Evolutionary conservation across 2,888 invertebrate genomes (phyloP).

Genomic region (Agrochola circellaris): DNA sequence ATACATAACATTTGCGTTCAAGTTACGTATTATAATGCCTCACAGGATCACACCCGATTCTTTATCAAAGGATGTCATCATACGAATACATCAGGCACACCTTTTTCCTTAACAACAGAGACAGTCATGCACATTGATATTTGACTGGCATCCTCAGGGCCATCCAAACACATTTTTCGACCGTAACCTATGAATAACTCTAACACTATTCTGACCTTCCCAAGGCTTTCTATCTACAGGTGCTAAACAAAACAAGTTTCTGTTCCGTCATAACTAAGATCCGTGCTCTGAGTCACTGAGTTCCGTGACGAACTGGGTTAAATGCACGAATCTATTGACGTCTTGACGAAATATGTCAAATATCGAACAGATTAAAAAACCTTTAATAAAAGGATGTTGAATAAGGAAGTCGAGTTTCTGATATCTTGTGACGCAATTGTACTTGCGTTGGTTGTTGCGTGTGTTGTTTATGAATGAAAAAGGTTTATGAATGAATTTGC

Average conservation of each 20-base stretch:
- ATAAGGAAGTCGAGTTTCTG: slow-evolving; percentile 26
- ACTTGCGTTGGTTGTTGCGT: slow-evolving; percentile 12
- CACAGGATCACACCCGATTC: slow-evolving; percentile 16
- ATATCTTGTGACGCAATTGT: slow-evolving; percentile 32
- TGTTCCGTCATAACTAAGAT: slow-evolving; percentile 39
- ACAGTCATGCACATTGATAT: slow-evolving; percentile 24
- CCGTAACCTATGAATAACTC: slow-evolving; percentile 47
- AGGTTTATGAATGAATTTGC: slow-evolving; percentile 42
- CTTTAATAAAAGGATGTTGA: slow-evolving; percentile 30
- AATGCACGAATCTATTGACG: slow-evolving; percentile 35
- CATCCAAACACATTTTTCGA: slow-evolving; percentile 27
- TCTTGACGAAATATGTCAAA: slow-evolving; percentile 51
- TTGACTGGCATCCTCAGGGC: slow-evolving; percentile 13
- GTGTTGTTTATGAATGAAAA: slow-evolving; percentile 24
- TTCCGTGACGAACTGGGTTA: slow-evolving; percentile 52
- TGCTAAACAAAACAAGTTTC: slow-evolving; percentile 48
- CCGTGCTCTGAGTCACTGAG: slow-evolving; percentile 49
- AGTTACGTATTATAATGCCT: neutral
- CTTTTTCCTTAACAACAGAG: slow-evolving; percentile 14
- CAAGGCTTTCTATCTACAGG: slow-evolving; percentile 54
- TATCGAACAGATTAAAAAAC: slow-evolving; percentile 15
- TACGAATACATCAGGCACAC: slow-evolving; percentile 12
- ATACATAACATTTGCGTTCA: neutral
- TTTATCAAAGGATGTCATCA: slow-evolving; percentile 38
- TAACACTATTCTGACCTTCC: slow-evolving; percentile 36